A percentile compares a stretch with the other conserved stretches of the same genome.
phyloP scores from a whole-genome alignment of 1,140 invertebrate genomes.

The Microplitis mediator region DNA sequence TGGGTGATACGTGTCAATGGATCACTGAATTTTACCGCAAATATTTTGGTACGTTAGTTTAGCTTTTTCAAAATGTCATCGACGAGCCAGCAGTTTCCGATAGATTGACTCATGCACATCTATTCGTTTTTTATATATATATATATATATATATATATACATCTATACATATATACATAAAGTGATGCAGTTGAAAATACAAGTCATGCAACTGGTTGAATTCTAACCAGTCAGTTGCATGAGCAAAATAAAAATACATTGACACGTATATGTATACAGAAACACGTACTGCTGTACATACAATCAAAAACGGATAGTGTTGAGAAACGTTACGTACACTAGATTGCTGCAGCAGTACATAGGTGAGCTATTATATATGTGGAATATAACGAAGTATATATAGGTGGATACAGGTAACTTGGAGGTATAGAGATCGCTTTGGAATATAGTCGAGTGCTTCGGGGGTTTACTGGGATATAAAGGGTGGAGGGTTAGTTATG shows the following conservation, averaged over 20 bases:
- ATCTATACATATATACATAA: neutral
- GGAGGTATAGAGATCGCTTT: neutral
- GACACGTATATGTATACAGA: neutral
- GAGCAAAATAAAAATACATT: slow-evolving; percentile 13
- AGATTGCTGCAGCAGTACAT: neutral
- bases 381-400: neutral
- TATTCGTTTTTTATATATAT: too few species aligned
- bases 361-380: neutral
- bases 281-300: neutral
- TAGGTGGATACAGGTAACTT: neutral
- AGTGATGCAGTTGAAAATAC: neutral
- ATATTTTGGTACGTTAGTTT: slow-evolving; percentile 14
- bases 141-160: too few species aligned
- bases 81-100: neutral
- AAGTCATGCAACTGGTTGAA: slow-evolving; percentile 17
- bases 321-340: neutral
- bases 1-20: neutral
- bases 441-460: slow-evolving; percentile 8
- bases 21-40: neutral
- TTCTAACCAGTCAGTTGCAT: neutral
- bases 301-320: neutral
- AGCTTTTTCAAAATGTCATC: neutral
- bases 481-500: slow-evolving; percentile 30
- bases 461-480: neutral
- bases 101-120: neutral